Evolutionary conservation across 2,113 vertebrate genomes (phyloP), one percentile per base, ranked within the genome.

Genomic region (Falco punctatus): DNA sequence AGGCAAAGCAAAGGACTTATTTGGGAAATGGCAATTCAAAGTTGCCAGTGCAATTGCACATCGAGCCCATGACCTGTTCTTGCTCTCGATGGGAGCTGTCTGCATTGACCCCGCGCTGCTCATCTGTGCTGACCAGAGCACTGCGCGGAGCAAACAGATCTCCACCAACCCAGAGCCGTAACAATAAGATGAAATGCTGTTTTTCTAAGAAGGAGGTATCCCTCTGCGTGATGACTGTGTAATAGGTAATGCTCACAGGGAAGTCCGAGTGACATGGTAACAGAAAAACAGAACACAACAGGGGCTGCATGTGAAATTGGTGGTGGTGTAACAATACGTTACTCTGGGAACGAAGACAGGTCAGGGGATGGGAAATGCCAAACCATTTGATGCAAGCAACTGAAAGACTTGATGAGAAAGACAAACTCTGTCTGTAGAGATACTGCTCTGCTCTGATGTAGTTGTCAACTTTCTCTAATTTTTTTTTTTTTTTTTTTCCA

Each of bases 261-360:
- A 52, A 49, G 58, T 18, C 35, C 23, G 11, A 13, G 75, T 32
- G 30, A 65, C 55, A 5, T 4, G 20, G 59, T 77, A 32, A 22
- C 13, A 67, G 30, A 19, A 80, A 26, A 21, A 0, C 27, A 52
- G 57, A 35, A 9, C 57, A 15, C 51, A 11, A 11, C 22, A 21
- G 15, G 26, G 32, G 21, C 77, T 38, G 21, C 0, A 2, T 5
- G 12, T 3, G 55, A 32, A 44, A 15, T 1, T 3, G 8, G 15
- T 30, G 44, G 11, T 8, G 17, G 16, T 14, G 6, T 8, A 74
- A 33, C 42, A n/a, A 46, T 38, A 62, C 26, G 2, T 21, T 6
- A 26, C 49, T 30, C 32, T 28, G 33, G 40, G 23, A 72, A 57
- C 1, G 13, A 59, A 19, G 52, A 26, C 1, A 5, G 30, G 49